Conservation (phyloP, 2,113 vertebrate genomes). For the Nibea albiflora region DNA sequence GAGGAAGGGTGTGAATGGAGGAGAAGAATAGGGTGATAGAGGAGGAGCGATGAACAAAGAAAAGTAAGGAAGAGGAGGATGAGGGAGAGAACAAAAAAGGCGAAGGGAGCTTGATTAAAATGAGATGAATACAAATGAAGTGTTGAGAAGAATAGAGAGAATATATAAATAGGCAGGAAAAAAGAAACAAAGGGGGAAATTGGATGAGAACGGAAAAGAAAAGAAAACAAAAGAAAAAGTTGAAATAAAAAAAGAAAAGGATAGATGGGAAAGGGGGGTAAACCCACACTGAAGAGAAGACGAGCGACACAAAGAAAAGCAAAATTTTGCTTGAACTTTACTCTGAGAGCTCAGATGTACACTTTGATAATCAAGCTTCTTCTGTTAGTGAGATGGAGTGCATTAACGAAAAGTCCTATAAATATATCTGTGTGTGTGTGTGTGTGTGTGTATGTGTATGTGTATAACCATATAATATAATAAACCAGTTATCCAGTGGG, state of each 20-base stretch:
- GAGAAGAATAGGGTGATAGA: not conserved
- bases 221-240: not conserved
- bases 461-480: not conserved
- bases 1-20: not conserved
- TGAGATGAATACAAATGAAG: not conserved
- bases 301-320: not conserved
- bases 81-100: not conserved
- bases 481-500: not conserved
- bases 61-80: not conserved
- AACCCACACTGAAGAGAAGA: not conserved
- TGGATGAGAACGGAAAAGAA: not conserved
- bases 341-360: no score
- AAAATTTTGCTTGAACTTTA: not conserved
- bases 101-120: not conserved
- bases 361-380: no score
- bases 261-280: not conserved
- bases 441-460: no score
- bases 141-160: not conserved
- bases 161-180: not conserved
- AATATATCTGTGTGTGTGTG: no score
- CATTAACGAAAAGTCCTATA: not conserved
- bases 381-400: not conserved
- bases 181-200: not conserved
- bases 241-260: not conserved
- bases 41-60: slow-evolving; percentile 14